A percentile compares a stretch with the other conserved stretches of the same genome.
These are phyloP conservation scores for Dinomys branickii DNA, from an alignment of 2,113 vertebrate genomes.

Conservation along the genomic window DNA sequence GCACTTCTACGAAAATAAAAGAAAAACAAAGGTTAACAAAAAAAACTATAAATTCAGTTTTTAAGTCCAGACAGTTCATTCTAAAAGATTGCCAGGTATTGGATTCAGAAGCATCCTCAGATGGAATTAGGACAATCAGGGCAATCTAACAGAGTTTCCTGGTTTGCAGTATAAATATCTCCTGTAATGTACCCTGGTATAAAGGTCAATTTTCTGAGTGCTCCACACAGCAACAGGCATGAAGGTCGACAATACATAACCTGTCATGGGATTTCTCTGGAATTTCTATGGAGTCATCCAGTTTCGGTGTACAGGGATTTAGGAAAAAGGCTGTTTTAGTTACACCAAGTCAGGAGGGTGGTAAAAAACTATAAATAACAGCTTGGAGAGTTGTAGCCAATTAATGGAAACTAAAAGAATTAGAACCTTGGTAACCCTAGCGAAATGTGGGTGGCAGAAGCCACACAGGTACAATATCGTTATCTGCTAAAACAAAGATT, in stretches of 20 bases:
- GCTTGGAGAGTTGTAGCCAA: not conserved
- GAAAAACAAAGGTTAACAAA: constrained; percentile 27
- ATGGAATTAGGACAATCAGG: not conserved
- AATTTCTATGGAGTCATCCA: not conserved
- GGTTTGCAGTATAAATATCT: not conserved
- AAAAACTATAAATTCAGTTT: not conserved
- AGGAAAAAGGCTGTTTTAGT: not conserved
- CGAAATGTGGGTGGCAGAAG: not conserved
- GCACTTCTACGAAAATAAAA: not conserved
- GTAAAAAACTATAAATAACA: constrained; percentile 2
- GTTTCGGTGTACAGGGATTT: not conserved
- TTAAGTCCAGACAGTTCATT: not conserved
- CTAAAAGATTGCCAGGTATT: not conserved
- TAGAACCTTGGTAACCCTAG: not conserved
- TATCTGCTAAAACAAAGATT: not conserved
- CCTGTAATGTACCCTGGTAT: not conserved
- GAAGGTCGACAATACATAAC: not conserved
- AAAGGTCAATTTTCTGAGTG: not conserved
- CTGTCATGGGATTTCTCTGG: not conserved
- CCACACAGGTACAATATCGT: not conserved
- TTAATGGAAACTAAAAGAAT: not conserved
- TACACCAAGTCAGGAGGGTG: not conserved
- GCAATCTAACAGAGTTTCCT: not conserved
- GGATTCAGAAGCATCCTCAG: not conserved
- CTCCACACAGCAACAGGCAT: not conserved